Evolutionary conservation across 2,797 vertebrate genomes (phyloP), one percentile per base, ranked within the genome.

Genomic region (Enteromius anoplus): DNA sequence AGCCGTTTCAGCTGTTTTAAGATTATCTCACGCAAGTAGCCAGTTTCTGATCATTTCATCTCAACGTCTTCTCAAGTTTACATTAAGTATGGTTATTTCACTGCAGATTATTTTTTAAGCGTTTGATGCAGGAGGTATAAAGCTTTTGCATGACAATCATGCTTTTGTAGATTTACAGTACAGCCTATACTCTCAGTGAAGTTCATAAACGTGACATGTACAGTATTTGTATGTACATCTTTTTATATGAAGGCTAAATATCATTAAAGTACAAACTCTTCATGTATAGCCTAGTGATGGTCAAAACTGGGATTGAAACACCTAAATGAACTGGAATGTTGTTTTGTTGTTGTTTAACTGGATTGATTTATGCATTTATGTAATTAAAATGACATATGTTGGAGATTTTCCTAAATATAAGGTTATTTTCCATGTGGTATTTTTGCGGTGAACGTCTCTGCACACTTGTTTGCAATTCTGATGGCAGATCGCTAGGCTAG

Each of bases 141-240:
- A 15, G 72, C 8, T 45, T 77, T 62, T 64, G 58, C 75, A 47
- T 64, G 75, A 77, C 40, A 64, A 45, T 32, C 75, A 78, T 49
- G 76, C 34, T 69, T 42, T 34, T 34, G 53, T 11, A 78, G 49
- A 80, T 49, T 81, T 21, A 32, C 34, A 53, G 29, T 23, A 2
- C 3, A n/a, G 7, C 7, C 51, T 55, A 49, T 21, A 29, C 5
- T 32, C 19, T 45, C 23, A 45, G 40, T 5, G 26, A 60, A 47
- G 26, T n/a, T 47, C 11, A 64, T 47, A 23, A 77, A 42, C 6
- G 12, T 47, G 42, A 19, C 15, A 14, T 70, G 8, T 7, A 40
- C 37, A 40, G 7, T 40, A 14, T 51, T 40, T 49, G 42, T n/a
- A 17, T n/a, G 12, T 8, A 19, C 53, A 19, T 21, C 4, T 53